phyloP scores from a whole-genome alignment of 2,888 invertebrate species.

The Altica lythri region DNA sequence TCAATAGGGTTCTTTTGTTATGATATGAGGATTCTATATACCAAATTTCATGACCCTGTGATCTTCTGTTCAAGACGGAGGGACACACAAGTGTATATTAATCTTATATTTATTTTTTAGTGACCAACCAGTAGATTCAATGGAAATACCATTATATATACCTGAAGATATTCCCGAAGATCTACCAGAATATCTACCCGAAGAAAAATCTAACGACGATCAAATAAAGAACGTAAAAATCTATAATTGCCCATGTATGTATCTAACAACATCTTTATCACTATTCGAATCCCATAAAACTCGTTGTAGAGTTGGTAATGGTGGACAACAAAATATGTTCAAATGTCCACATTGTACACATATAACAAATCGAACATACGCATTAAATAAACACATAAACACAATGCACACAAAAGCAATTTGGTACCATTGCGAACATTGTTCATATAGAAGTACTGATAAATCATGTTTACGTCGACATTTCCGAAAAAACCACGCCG shows the following conservation, averaged over 20 bases:
- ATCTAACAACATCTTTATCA: conserved; percentile 24
- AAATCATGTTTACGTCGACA: conserved; percentile 35
- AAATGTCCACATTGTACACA: conserved; percentile 38
- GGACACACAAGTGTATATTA: no score
- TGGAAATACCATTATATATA: no score
- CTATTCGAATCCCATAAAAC: conserved; percentile 31
- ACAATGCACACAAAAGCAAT: conserved; percentile 36
- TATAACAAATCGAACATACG: conserved; percentile 30
- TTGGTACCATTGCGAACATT: conserved; percentile 39
- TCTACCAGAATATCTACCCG: neutral
- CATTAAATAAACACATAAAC: conserved; percentile 37
- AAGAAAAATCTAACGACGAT: neutral
- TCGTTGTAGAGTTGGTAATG: conserved; percentile 16
- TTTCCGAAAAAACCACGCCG: conserved; percentile 30
- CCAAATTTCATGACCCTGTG: no score
- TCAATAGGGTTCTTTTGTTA: no score
- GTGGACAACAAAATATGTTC: conserved; percentile 13
- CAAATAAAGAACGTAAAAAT: conserved; percentile 13
- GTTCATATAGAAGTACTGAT: conserved; percentile 39
- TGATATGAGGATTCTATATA: no score
- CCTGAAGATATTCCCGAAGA: conserved; percentile 1
- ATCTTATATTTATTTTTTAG: no score
- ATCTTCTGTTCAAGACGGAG: no score
- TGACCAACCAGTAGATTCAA: no score
- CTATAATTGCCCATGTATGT: conserved; percentile 37